Conservation (phyloP, 2,797 vertebrate species). For the Poeciliopsis gracilis region DNA sequence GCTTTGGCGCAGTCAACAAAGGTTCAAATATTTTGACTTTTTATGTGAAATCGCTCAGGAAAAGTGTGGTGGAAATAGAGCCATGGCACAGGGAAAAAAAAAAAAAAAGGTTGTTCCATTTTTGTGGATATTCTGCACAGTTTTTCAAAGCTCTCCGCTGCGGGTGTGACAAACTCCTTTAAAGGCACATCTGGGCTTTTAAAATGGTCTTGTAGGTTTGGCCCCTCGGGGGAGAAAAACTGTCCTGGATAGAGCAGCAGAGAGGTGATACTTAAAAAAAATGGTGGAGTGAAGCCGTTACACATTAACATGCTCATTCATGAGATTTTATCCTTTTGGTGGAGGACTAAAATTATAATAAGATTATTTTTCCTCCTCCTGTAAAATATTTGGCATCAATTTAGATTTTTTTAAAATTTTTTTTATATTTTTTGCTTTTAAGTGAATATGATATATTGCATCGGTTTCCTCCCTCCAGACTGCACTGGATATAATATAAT, state of each 20-base stretch:
- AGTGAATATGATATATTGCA: background rate
- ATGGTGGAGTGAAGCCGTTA: conserved; percentile 51
- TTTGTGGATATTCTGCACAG: conserved; percentile 55
- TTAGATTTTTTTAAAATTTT: background rate
- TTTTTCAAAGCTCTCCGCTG: conserved; percentile 55
- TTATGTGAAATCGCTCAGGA: conserved; percentile 45
- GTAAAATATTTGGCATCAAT: background rate
- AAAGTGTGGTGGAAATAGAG: conserved; percentile 59
- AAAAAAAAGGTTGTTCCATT: conserved; percentile 19
- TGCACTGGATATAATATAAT: background rate
- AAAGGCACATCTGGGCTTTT: conserved; percentile 70
- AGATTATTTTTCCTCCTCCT: background rate
- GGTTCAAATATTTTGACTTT: conserved; percentile 64
- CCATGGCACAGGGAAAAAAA: conserved; percentile 28
- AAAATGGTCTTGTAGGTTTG: conserved; percentile 65
- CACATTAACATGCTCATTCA: conserved; percentile 16
- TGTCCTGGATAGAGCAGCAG: conserved; percentile 54
- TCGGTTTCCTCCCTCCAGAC: background rate
- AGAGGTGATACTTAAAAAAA: conserved; percentile 59
- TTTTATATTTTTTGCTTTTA: background rate
- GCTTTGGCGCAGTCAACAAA: conserved; percentile 52
- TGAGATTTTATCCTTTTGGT: background rate
- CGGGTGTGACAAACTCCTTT: conserved; percentile 64
- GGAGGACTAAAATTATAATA: background rate
- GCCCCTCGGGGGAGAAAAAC: conserved; percentile 43